These are phyloP conservation scores for Ondatra zibethicus DNA, from an alignment of 2,113 vertebrate species.

Conservation along the genomic window DNA sequence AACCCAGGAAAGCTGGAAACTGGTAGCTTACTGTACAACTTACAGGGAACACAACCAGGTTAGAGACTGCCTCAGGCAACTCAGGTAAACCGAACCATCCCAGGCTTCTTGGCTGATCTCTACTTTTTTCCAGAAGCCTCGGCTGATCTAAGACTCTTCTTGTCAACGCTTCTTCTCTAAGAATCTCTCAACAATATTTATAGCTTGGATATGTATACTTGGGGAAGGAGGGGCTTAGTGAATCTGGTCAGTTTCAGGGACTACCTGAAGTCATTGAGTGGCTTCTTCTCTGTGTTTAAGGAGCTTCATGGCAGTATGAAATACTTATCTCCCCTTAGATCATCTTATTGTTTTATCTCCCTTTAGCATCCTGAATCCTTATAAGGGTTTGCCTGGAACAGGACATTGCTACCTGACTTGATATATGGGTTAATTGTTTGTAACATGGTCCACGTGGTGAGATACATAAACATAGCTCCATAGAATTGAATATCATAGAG, in stretches of 20 bases:
- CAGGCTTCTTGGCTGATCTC: not conserved
- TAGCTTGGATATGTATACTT: not conserved
- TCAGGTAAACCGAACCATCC: not conserved
- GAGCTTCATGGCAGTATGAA: not conserved
- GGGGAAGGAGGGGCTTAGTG: not conserved
- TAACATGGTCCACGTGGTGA: not conserved
- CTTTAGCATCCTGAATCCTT: not conserved
- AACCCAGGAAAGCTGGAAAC: not conserved
- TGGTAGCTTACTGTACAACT: not conserved
- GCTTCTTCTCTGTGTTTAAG: not conserved
- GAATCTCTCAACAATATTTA: not conserved
- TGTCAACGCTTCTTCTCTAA: not conserved
- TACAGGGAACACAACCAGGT: not conserved
- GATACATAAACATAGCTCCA: not conserved
- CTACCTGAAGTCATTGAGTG: not conserved
- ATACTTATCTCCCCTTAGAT: not conserved
- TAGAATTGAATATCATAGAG: not conserved
- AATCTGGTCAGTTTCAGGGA: not conserved
- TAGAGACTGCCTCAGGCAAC: not conserved
- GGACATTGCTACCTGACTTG: not conserved
- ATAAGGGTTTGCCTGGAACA: not conserved
- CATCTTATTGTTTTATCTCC: not conserved
- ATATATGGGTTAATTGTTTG: not conserved
- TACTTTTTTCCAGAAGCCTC: not conserved
- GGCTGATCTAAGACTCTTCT: not conserved